Percentiles rank a stretch among this genome's conserved stretches.
Conservation (phyloP, 2,113 vertebrate genomes). For the Pavo muticus region DNA sequence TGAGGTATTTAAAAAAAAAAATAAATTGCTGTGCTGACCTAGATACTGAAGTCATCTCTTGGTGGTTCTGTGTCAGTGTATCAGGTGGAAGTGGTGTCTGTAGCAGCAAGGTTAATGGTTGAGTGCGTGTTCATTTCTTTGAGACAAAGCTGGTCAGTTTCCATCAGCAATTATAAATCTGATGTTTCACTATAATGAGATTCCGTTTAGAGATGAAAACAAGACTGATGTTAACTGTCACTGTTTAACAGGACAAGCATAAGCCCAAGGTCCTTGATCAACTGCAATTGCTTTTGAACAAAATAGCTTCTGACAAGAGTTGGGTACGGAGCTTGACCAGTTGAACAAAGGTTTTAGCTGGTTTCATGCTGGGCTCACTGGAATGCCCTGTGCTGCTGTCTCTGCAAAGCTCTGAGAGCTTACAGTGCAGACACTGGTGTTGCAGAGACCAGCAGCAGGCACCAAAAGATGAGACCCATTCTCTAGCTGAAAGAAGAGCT, state of each 20-base stretch:
- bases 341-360: fast-evolving
- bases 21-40: neutral
- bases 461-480: neutral
- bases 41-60: neutral
- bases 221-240: neutral
- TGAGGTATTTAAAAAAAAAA: neutral
- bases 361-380: fast-evolving
- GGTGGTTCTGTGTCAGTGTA: neutral
- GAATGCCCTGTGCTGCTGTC: neutral
- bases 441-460: neutral
- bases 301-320: neutral
- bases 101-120: neutral
- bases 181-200: neutral
- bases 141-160: neutral
- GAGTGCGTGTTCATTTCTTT: neutral
- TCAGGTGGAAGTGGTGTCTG: neutral
- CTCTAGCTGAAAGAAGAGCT: neutral
- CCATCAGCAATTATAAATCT: neutral
- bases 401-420: neutral
- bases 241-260: fast-evolving
- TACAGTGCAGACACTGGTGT: fast-evolving
- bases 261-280: neutral
- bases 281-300: neutral
- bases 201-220: neutral
- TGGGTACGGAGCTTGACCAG: neutral